phyloP scores from a whole-genome alignment of 2,888 invertebrate species.

The Microctonus brassicae region DNA sequence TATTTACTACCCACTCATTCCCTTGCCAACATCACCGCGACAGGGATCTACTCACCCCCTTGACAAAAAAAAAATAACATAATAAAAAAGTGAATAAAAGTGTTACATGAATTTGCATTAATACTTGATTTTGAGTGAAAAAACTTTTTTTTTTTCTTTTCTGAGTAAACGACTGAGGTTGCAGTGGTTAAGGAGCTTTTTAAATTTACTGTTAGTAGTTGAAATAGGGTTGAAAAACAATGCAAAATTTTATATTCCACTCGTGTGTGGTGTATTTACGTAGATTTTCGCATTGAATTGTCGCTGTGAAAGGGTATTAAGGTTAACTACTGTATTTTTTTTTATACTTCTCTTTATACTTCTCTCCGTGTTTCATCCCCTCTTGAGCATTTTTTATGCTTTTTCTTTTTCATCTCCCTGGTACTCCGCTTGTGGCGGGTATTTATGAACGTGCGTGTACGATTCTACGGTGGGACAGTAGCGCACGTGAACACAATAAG shows the following conservation, averaged over 20 bases:
- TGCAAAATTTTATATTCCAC: constrained; percentile 25
- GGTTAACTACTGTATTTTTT: constrained; percentile 39
- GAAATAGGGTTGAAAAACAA: constrained; percentile 37
- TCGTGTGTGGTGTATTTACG: constrained; percentile 30
- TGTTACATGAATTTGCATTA: neutral
- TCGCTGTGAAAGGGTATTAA: constrained; percentile 37
- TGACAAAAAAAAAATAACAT: constrained; percentile 26
- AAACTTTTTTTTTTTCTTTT: no score
- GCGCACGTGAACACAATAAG: constrained; percentile 34
- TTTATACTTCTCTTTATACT: constrained; percentile 15
- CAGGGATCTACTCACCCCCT: constrained; percentile 40
- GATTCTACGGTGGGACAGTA: constrained; percentile 26
- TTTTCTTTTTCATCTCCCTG: constrained; percentile 22
- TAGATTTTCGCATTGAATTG: constrained; percentile 33
- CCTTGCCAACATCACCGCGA: constrained; percentile 52
- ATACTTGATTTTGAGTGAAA: neutral
- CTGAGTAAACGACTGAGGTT: neutral
- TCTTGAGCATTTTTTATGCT: constrained; percentile 23
- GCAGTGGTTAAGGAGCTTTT: constrained; percentile 6
- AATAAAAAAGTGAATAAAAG: neutral
- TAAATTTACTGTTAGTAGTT: neutral
- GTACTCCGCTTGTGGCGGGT: constrained; percentile 3
- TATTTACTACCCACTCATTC: constrained; percentile 29
- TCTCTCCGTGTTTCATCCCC: constrained; percentile 3
- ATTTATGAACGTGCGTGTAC: constrained; percentile 32